Evolutionary conservation across 1,140 invertebrate species (phyloP).

Genomic region (Goniozus legneri): DNA sequence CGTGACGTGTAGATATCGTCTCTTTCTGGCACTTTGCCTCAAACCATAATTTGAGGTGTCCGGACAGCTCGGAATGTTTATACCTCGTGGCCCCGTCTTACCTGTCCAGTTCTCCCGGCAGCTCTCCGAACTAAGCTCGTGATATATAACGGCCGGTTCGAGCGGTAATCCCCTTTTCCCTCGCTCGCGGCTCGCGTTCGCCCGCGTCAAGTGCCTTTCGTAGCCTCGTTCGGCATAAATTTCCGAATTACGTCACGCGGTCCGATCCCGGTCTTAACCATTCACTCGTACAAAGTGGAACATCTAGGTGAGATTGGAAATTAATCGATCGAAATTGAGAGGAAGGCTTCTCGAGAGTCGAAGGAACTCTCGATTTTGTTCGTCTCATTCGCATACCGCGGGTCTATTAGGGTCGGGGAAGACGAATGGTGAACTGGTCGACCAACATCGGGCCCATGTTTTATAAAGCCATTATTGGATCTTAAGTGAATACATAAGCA

Average conservation of each 20-base stretch:
- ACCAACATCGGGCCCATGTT: conserved; percentile 28
- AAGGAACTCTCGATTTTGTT: neutral
- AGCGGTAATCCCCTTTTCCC: conserved; percentile 40
- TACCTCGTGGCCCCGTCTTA: conserved; percentile 35
- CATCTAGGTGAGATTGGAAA: no score
- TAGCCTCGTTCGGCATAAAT: conserved; percentile 21
- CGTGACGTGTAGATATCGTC: no score
- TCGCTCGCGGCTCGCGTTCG: conserved; percentile 12
- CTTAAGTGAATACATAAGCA: conserved; percentile 41
- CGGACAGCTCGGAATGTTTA: conserved; percentile 34
- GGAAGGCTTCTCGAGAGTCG: neutral
- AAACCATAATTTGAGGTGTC: conserved; percentile 30
- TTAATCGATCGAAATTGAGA: no score
- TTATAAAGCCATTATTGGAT: conserved; percentile 45
- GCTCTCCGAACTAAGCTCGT: conserved; percentile 23
- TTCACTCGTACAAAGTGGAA: no score
- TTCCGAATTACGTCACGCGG: conserved; percentile 14
- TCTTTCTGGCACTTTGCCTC: conserved; percentile 12
- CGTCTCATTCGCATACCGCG: conserved; percentile 13
- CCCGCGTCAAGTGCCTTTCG: conserved; percentile 20
- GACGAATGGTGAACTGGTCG: conserved; percentile 39
- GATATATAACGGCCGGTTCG: conserved; percentile 43
- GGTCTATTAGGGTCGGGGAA: conserved; percentile 24
- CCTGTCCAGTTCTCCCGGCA: conserved; percentile 24
- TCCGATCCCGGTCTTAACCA: no score